Percentiles rank a stretch among this genome's conserved stretches.
Evolutionary conservation across 2,113 vertebrate genomes (phyloP).

Genomic region (Marmota monax): DNA sequence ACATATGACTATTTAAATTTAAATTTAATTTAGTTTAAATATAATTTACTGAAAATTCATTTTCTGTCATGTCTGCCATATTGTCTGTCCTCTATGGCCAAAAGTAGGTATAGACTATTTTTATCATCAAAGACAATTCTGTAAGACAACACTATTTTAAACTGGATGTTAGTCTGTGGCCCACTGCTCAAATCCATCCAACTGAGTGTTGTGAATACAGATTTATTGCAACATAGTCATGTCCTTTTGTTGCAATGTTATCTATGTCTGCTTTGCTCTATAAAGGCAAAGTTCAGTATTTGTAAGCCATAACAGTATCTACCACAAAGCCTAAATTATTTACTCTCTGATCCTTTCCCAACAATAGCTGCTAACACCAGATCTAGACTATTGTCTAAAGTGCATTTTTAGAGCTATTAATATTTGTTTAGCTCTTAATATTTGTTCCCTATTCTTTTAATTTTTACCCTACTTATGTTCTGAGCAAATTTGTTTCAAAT

Average conservation of each 20-base stretch:
- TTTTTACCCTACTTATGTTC: slow-evolving; percentile 36
- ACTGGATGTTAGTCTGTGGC: background rate
- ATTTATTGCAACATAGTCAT: background rate
- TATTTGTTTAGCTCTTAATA: background rate
- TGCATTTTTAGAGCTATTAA: background rate
- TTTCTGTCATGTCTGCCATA: background rate
- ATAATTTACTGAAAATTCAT: background rate
- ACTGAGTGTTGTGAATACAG: background rate
- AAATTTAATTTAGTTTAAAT: background rate
- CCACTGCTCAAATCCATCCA: background rate
- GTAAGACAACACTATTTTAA: background rate
- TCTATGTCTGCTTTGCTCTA: background rate
- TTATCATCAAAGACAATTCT: background rate
- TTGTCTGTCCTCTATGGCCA: background rate
- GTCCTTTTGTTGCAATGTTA: background rate
- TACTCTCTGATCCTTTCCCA: background rate
- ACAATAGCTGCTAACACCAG: background rate
- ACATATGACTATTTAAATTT: background rate
- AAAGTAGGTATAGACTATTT: background rate
- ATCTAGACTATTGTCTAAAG: background rate
- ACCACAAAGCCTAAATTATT: slow-evolving; percentile 2
- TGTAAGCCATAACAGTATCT: background rate
- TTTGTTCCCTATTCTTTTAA: slow-evolving; percentile 38
- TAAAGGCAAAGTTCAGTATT: background rate
- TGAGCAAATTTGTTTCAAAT: background rate